Evolutionary conservation across 1,140 invertebrate genomes (phyloP).

Genomic region (Pissodes strobi): DNA sequence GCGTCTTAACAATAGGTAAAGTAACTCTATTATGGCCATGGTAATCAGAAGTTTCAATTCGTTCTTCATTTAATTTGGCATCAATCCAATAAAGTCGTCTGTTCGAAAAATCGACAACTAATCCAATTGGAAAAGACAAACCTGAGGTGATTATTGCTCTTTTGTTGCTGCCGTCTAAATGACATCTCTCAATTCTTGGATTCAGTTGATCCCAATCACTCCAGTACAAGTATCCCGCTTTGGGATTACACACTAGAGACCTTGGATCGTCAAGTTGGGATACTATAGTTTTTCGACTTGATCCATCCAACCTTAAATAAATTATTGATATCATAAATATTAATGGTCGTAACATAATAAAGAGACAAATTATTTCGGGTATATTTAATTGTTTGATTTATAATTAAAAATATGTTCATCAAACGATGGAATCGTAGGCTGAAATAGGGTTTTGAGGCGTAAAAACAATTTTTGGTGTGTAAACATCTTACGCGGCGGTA

Average conservation of each 20-base stretch:
- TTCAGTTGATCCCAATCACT: constrained; percentile 81
- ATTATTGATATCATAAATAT: too few relatives aligned
- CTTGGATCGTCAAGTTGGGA: constrained; percentile 73
- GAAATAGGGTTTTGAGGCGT: too few relatives aligned
- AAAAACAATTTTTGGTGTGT: too few relatives aligned
- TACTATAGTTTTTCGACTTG: constrained; percentile 72
- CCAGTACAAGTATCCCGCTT: constrained; percentile 85
- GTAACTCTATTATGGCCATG: constrained; percentile 79
- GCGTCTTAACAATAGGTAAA: constrained; percentile 63
- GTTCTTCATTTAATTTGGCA: constrained; percentile 73
- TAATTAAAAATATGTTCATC: too few relatives aligned
- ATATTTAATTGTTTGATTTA: too few relatives aligned
- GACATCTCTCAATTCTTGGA: constrained; percentile 82
- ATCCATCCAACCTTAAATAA: constrained; percentile 72
- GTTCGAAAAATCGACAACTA: constrained; percentile 83
- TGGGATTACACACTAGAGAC: constrained; percentile 76
- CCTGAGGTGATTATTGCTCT: constrained; percentile 75
- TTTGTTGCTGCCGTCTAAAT: constrained; percentile 80
- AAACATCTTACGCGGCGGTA: too few relatives aligned
- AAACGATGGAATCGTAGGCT: too few relatives aligned
- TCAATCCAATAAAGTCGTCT: constrained; percentile 88
- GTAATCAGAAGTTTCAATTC: constrained; percentile 86
- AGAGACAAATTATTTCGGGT: too few relatives aligned
- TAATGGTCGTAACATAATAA: too few relatives aligned
- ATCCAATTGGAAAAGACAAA: constrained; percentile 87